A percentile compares a stretch with the other conserved stretches of the same genome.
Conservation (phyloP, 1,140 invertebrate species). For the Caenorhabditis brenneri region DNA sequence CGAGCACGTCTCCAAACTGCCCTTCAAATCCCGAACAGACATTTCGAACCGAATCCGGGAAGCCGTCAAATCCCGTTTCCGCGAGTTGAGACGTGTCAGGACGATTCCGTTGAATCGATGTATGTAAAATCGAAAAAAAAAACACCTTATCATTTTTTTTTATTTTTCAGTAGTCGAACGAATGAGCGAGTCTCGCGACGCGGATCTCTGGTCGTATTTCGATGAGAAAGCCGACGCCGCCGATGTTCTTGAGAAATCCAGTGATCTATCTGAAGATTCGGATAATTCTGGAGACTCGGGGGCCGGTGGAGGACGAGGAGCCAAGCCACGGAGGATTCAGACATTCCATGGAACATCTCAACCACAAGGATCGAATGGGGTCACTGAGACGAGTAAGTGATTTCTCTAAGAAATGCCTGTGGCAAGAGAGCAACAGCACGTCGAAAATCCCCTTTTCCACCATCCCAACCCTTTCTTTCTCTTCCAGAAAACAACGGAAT, state of each 20-base stretch:
- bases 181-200: conserved; percentile 29
- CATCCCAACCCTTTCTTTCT: not conserved
- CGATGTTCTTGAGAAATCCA: not conserved
- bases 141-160: not conserved
- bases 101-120: conserved; percentile 34
- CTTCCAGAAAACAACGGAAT: conserved; percentile 16
- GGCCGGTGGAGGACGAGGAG: not conserved
- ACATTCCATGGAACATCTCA: conserved; percentile 47
- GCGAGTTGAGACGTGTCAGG: conserved; percentile 2
- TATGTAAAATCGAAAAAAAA: no score
- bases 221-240: conserved; percentile 29
- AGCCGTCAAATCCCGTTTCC: not conserved
- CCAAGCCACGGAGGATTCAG: conserved; percentile 28
- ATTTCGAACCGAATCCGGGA: conserved; percentile 12
- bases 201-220: conserved; percentile 34
- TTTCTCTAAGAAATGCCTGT: no score
- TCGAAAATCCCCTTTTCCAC: no score
- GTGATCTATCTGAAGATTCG: conserved; percentile 28
- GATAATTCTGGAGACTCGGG: conserved; percentile 27
- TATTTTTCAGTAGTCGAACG: conserved; percentile 27
- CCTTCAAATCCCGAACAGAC: conserved; percentile 9
- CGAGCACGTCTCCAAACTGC: not conserved
- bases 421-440: not conserved
- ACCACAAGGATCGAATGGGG: conserved; percentile 1
- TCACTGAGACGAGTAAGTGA: not conserved